Evolutionary conservation across 2,797 vertebrate genomes (phyloP), one percentile per base, ranked within the genome.

Genomic region (Takifugu ocellatus): DNA sequence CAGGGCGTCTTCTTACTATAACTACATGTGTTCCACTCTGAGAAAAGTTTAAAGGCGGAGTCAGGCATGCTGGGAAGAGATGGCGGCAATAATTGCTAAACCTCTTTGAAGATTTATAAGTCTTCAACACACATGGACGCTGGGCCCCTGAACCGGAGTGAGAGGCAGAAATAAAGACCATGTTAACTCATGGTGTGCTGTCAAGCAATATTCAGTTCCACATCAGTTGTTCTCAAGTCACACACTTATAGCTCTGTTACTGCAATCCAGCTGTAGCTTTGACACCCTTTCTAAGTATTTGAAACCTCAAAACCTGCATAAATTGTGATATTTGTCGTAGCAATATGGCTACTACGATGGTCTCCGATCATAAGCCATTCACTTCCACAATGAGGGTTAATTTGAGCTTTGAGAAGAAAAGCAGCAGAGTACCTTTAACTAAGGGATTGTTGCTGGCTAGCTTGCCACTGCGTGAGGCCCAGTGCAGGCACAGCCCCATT

Each of bases 41-140:
- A 68, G 73, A 61, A 75, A 75, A n/a, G 16, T 21, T 81, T 82
- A 52, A 78, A 82, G 81, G 81, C 72, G 70, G 69, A 77, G 77
- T 72, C 74, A 87, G 89, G 91, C 91, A 91, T 21, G 88, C 84
- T 88, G 66, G 84, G 84, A 72, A 82, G 72, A 74, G 70, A 88
- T 84, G 87, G 78, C 73, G 42, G 64, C 77, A 69, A 68, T 21
- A 71, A 84, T 79, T 78, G 73, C 77, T 67, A 45, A 77, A 91
- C 88, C 81, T 81, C 94, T 96, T 96, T 95, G 95, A 96, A 96
- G 93, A 92, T 93, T 92, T 92, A 83, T 84, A 90, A 91, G 91
- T 89, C 89, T 90, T 93, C 90, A 93, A 92, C 91, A 90, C 90
- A 91, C 91, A 91, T 87, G 91, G 87, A 88, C 91, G 87, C 82